phyloP scores from a whole-genome alignment of 2,113 vertebrate species.

The Kryptolebias marmoratus region DNA sequence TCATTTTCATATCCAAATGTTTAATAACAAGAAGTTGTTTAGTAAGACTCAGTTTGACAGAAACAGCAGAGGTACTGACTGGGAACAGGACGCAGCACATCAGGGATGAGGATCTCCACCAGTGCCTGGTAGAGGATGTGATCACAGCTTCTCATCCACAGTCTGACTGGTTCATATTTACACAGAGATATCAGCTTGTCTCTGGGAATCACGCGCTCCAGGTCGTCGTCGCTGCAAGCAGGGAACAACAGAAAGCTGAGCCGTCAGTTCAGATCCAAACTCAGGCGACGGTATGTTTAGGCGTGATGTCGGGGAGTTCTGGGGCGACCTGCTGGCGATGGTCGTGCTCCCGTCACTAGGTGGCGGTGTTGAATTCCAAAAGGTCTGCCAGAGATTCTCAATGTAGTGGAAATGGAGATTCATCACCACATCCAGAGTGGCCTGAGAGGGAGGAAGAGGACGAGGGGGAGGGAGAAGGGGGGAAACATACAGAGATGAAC shows the following conservation, averaged over 20 bases:
- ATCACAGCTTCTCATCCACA: slow-evolving; percentile 97
- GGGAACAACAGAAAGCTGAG: neutral
- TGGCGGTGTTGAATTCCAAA: slow-evolving; percentile 92
- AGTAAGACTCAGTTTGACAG: neutral
- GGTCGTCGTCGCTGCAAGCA: slow-evolving; percentile 84
- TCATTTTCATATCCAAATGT: too few species aligned
- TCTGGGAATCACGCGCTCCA: slow-evolving; percentile 83
- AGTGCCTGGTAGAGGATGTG: slow-evolving; percentile 97
- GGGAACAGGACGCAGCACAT: slow-evolving; percentile 94
- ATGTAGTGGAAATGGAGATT: slow-evolving; percentile 97
- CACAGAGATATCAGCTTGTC: slow-evolving; percentile 92
- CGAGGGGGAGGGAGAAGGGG: slow-evolving; percentile 13
- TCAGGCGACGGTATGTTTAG: neutral
- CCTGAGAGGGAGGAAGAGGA: slow-evolving; percentile 77
- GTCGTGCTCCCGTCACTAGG: slow-evolving; percentile 82
- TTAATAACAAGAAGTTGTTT: too few species aligned
- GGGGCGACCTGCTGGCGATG: slow-evolving; percentile 78
- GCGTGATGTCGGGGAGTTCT: neutral
- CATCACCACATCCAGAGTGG: slow-evolving; percentile 95
- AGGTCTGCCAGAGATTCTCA: slow-evolving; percentile 97
- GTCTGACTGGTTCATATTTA: slow-evolving; percentile 88
- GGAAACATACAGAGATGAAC: slow-evolving; percentile 70
- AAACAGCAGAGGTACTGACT: slow-evolving; percentile 81
- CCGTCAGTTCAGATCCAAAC: neutral
- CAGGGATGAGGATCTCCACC: slow-evolving; percentile 96